Conservation (phyloP, 2,888 invertebrate genomes). For the Criorhina ranunculi region DNA sequence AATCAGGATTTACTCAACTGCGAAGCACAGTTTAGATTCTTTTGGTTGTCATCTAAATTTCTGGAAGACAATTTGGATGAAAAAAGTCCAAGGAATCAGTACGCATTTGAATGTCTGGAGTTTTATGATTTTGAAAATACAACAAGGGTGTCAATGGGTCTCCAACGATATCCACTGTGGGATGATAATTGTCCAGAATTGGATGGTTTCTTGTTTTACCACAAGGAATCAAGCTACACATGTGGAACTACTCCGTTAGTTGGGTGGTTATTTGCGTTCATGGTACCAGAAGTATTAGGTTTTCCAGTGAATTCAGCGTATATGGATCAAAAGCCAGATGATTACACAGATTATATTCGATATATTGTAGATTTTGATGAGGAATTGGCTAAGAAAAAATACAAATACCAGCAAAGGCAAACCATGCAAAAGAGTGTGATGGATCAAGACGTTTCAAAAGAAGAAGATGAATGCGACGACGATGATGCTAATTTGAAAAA, state of each 20-base stretch:
- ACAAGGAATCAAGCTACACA: constrained; percentile 91
- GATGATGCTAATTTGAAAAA: constrained; percentile 74
- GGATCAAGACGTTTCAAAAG: constrained; percentile 48
- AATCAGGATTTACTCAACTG: constrained; percentile 82
- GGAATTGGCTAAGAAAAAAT: constrained; percentile 78
- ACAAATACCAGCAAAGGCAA: not conserved
- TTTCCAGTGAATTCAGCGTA: constrained; percentile 84
- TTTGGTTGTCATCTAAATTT: constrained; percentile 91
- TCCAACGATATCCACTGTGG: constrained; percentile 81
- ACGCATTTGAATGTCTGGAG: constrained; percentile 78
- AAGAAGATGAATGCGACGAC: constrained; percentile 52
- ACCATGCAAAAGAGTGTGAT: constrained; percentile 14
- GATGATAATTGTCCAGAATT: constrained; percentile 85
- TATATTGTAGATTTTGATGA: constrained; percentile 86
- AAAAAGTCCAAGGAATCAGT: constrained; percentile 77
- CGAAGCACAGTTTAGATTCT: constrained; percentile 91
- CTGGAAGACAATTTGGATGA: constrained; percentile 85
- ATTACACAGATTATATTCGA: constrained; percentile 85
- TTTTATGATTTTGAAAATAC: constrained; percentile 81
- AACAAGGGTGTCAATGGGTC: constrained; percentile 75
- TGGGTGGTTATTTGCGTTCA: constrained; percentile 95
- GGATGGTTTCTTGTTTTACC: constrained; percentile 97
- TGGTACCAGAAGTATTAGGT: constrained; percentile 90
- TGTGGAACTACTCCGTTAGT: constrained; percentile 94
- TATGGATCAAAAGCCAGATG: constrained; percentile 83